Evolutionary conservation across 2,113 vertebrate genomes (phyloP).

Genomic region (Phocoena phocoena): DNA sequence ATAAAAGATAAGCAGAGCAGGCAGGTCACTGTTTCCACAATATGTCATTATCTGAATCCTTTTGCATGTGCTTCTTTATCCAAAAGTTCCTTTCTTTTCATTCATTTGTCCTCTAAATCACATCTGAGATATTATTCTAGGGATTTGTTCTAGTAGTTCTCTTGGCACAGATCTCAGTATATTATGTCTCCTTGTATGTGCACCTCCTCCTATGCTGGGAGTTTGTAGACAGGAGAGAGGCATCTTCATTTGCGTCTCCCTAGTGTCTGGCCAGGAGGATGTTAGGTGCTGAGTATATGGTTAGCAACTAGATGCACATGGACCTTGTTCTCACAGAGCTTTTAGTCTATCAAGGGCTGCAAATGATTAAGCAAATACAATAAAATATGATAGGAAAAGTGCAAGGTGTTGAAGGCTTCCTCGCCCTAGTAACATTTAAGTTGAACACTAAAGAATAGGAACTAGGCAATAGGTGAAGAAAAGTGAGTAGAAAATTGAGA

Average conservation of each 20-base stretch:
- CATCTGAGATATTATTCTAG: not conserved
- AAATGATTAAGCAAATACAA: not conserved
- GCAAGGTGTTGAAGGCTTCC: not conserved
- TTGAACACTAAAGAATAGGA: not conserved
- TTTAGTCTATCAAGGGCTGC: not conserved
- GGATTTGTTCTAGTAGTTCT: not conserved
- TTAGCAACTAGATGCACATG: not conserved
- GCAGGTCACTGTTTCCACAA: not conserved
- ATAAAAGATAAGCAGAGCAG: not conserved
- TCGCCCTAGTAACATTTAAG: not conserved
- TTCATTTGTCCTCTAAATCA: not conserved
- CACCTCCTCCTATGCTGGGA: not conserved
- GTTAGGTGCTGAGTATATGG: not conserved
- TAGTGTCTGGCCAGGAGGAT: not conserved
- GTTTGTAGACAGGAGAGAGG: not conserved
- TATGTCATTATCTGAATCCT: not conserved
- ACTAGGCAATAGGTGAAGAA: not conserved
- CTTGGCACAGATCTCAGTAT: not conserved
- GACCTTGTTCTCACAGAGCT: not conserved
- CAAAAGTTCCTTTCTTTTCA: slow-evolving; percentile 35
- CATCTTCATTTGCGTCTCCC: not conserved
- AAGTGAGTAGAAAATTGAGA: slow-evolving; percentile 14
- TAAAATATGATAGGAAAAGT: not conserved
- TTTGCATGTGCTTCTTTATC: not conserved
- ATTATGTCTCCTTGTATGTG: not conserved